Evolutionary conservation across 2,797 vertebrate genomes (phyloP), one percentile per base, ranked within the genome.

Genomic region (Chaunax sp.): DNA sequence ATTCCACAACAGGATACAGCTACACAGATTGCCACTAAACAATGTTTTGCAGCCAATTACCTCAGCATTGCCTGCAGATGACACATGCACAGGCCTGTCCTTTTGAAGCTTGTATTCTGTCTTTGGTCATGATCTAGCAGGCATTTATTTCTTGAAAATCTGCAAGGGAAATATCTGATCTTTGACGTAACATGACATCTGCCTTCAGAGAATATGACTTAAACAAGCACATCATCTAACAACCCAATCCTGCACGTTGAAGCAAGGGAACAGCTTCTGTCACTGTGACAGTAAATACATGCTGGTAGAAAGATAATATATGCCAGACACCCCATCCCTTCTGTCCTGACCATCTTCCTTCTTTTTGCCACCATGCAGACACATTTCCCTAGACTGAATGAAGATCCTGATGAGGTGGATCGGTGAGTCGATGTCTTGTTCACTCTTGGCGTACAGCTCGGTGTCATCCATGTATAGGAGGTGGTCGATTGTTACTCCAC

Each of bases 121-220:
- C 87, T 86, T 54, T 71, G 72, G 75, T 78, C 61, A 69, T 85
- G 73, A 88, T 86, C 70, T 60, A 59, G 72, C 71, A 89, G 83
- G 77, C 87, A 88, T 89, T 91, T 89, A 88, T 69, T 85, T 87
- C 79, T 75, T 61, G 67, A 68, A 72, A 84, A 87, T 87, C 69
- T 77, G 78, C 81, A 64, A 78, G 68, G 78, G 65, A 86, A 87
- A 90, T 77, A 80, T 82, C 72, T 77, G 64, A 79, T 83, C 49
- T 81, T 74, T 88, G 87, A 87, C 75, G 77, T 73, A 79, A 89
- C 86, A 86, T 86, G 87, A 89, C 86, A 77, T 77, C 57, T 62
- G 72, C 69, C 71, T 72, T 89, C 82, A 85, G 64, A 65, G 68
- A 87, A 88, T 82, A 64, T 64, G 69, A 85, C 80, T n/a, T 84